These are phyloP conservation scores for Callaeas wilsoni DNA, from an alignment of 2,113 vertebrate genomes.

Conservation along the genomic window DNA sequence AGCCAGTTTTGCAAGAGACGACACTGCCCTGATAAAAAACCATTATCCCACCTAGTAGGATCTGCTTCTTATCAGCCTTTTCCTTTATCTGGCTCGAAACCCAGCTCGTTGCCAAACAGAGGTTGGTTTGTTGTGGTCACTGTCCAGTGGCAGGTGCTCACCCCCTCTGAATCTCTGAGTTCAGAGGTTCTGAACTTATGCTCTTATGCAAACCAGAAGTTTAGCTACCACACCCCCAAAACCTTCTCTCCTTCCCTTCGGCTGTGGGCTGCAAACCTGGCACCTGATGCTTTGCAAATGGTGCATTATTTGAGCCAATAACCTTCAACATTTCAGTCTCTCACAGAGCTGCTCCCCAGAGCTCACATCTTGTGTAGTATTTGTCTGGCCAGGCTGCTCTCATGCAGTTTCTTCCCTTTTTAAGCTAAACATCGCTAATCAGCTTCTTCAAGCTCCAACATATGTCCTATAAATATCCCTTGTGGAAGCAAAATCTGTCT, in stretches of 20 bases:
- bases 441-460: constrained; percentile 37
- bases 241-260: neutral
- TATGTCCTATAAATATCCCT: constrained; percentile 58
- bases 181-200: too few species aligned
- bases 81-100: neutral
- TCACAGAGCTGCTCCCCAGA: neutral
- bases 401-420: neutral
- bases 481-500: constrained; percentile 54
- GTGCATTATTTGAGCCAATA: neutral
- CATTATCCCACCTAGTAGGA: neutral
- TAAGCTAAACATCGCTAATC: constrained; percentile 26
- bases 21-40: neutral
- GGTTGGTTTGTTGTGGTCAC: rapidly evolving
- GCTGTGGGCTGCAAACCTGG: neutral
- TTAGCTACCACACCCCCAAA: neutral
- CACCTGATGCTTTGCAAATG: neutral
- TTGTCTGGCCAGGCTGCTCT: neutral
- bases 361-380: neutral
- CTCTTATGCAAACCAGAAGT: neutral
- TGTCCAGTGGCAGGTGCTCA: neutral
- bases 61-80: neutral
- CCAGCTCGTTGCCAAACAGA: neutral
- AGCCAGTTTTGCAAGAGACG: neutral
- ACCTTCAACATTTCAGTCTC: neutral
- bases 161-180: neutral